A percentile compares a stretch with the other conserved stretches of the same genome.
Evolutionary conservation across 2,888 invertebrate species (phyloP).

Genomic region (Coecobrya sp.): DNA sequence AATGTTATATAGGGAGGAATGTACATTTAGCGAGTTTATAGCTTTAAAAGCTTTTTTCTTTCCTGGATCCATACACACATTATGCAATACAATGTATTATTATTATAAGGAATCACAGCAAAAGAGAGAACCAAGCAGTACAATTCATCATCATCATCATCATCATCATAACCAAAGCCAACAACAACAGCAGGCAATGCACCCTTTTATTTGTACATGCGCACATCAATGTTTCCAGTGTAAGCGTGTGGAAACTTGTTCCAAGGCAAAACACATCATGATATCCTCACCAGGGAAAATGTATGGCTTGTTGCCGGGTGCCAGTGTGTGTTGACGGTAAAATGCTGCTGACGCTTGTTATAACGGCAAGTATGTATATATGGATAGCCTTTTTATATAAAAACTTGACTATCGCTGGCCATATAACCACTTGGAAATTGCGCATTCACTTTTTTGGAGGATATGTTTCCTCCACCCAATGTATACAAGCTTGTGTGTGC

Average conservation of each 20-base stretch:
- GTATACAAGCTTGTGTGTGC: constrained; percentile 6
- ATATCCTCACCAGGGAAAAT: constrained; percentile 11
- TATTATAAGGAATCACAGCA: constrained; percentile 34
- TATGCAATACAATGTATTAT: not conserved
- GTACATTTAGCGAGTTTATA: not conserved
- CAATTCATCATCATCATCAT: not conserved
- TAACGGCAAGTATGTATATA: not conserved
- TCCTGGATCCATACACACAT: not conserved
- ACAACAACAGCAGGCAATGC: constrained; percentile 67
- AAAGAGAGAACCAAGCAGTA: not conserved
- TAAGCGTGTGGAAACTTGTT: constrained; percentile 70
- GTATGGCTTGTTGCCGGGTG: constrained; percentile 73
- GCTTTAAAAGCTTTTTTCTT: not conserved
- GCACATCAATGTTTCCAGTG: constrained; percentile 54
- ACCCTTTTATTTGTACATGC: constrained; percentile 82
- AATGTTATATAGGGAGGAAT: not conserved
- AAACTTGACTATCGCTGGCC: not conserved
- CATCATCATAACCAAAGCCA: not conserved
- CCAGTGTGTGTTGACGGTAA: constrained; percentile 3
- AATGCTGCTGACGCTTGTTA: not conserved
- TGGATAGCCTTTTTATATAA: not conserved
- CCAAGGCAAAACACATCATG: constrained; percentile 35
- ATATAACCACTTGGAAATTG: constrained; percentile 58
- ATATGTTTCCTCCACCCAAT: constrained; percentile 43
- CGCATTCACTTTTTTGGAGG: constrained; percentile 63